phyloP scores from a whole-genome alignment of 2,113 vertebrate genomes.

The Loxodonta africana region DNA sequence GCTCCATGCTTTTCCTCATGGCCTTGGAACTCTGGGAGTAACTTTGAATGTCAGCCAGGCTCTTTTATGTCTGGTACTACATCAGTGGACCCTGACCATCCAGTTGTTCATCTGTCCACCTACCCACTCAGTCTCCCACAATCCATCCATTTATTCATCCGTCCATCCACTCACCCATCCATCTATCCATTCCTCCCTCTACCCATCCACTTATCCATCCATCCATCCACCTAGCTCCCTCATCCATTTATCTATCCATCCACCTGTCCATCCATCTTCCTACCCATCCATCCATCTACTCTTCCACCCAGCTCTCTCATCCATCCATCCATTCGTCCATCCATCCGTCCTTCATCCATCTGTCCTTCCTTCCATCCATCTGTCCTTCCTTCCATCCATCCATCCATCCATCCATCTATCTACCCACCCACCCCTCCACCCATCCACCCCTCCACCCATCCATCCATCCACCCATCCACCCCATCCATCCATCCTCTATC shows the following conservation, averaged over 20 bases:
- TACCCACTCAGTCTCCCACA: neutral
- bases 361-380: neutral
- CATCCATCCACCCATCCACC: neutral
- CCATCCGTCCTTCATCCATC: neutral
- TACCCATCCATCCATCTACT: no score
- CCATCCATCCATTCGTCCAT: neutral
- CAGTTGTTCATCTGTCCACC: neutral
- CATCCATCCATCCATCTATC: rapidly evolving
- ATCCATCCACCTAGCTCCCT: no score
- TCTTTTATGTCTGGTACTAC: no score
- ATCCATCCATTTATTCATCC: neutral
- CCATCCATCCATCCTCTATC: neutral
- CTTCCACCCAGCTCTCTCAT: neutral
- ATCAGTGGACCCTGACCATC: neutral
- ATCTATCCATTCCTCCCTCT: rapidly evolving
- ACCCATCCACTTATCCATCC: neutral
- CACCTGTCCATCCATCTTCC: neutral
- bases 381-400: neutral
- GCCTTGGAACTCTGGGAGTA: neutral
- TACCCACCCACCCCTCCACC: neutral
- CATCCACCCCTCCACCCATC: no score
- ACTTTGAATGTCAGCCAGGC: neutral
- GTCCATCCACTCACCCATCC: no score
- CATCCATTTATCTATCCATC: rapidly evolving
- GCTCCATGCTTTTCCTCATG: neutral